Evolutionary conservation across 37 sponge, comb jelly and placozoan genomes (phyloP), one percentile per base, ranked within the genome.

Genomic region (Corticium candelabrum): DNA sequence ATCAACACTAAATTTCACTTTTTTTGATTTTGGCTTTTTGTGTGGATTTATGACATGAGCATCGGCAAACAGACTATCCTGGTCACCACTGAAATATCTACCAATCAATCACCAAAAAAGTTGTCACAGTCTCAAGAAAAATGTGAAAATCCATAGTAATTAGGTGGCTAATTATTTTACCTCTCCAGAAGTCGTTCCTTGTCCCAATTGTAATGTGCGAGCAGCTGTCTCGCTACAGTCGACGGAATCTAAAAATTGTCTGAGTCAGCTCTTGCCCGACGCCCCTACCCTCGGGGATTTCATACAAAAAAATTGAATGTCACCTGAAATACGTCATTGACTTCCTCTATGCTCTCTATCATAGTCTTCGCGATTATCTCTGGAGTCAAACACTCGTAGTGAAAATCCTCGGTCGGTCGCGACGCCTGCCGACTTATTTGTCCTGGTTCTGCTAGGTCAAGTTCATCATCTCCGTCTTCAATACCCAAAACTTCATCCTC

Each of bases 171-270:
- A n/a, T n/a, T n/a, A n/a, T n/a, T n/a, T n/a, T n/a, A 89, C 89
- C 90, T 89, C 21, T 93, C 93, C 79, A 95, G 50, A 5, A 95
- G 80, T 21, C 84, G 85, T 82, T 91, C 96, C 68, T 95, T 95
- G 80, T 95, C 96, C 96, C 96, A 95, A 35, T 87, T 89, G 81
- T 90, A 89, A 40, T 87, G 78, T 0, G 86, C 86, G 11, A 95
- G 74, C 1, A 95, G 81, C 1, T 84, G 83, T 3, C 96, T 77
- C 27, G 90, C 89, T 57, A 82, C 76, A 31, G 82, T 85, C 4
- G 92, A 74, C 2, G 95, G 91, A 41, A 94, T 71, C 88, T 91
- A 56, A 21, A 76, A 72, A 21, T 50, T 50, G 11, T 50, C 21
- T 21, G 62, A 50, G 62, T 50, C 62, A 21, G 21, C 11, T 50